Evolutionary conservation across 2,113 vertebrate species (phyloP), one percentile per base, ranked within the genome.

Genomic region (Zapus hudsonius): DNA sequence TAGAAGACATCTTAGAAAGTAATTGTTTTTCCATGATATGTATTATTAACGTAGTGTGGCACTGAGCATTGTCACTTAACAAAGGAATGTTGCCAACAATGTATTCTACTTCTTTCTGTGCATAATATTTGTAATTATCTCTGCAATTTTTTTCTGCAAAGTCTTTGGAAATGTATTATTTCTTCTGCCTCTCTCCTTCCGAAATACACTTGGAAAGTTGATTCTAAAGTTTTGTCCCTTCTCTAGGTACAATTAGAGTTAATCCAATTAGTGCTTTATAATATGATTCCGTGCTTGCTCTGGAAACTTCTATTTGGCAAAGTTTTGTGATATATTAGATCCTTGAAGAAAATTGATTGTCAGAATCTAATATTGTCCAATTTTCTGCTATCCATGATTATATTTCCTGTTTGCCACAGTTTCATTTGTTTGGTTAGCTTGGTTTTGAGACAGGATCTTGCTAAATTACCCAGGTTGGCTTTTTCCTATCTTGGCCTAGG

Each of bases 101-200:
- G 17, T 79, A 5, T 69, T 69, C 66, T 73, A 38, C 15, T 95
- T 79, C 20, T 61, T 44, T 61, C 33, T 69, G 23, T 80, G 19
- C 31, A 81, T 40, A 87, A 22, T 79, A 82, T 92, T 86, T 86
- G 8, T 44, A 91, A 73, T 84, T 95, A 85, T 57, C 27, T 86
- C 19, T 70, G 40, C 15, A 82, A 91, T 64, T 87, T 9, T n/a
- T 82, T 64, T 90, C 55, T 90, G 59, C 27, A 70, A 13, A 57
- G 42, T 79, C 67, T 36, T 93, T 59, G 59, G 75, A 79, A 95
- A 92, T 69, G 20, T 3, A n/a, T 8, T 66, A 36, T 57, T 90
- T 89, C 75, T 25, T 80, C 29, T 52, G 42, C 29, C 33, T 19
- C 81, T 93, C 73, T 69, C 19, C 84, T 63, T 90, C 3, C 82